Base-by-base conservation (phyloP, 1,140 invertebrate genomes). In the Drosophila ohnishii region DNA sequence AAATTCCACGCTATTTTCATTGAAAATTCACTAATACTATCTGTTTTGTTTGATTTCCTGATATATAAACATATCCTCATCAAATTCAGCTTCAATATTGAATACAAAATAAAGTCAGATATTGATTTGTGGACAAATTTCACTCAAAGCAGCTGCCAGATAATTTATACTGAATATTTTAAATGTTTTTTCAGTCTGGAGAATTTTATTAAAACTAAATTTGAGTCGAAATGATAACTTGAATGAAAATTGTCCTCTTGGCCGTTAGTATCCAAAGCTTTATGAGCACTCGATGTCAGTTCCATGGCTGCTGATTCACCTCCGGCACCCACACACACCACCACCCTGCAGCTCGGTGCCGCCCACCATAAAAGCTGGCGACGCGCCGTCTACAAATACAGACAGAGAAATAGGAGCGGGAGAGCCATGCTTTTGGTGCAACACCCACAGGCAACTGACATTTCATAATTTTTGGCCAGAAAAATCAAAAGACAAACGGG, bases 401-500 rank as follows among this genome's bases (percentile, higher is more conserved):
- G 67, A 59, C 30, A 37, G 34, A 71, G 45, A 58, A 50, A 69
- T 22, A 2, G 48, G 19, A 39, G n/a, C 19, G 42, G 65, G 65
- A 8, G 6, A 30, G 66, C 19, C 25, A 40, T 19, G 30, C 11
- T 39, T 40, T 59, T 69, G 73, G 44, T 72, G 82, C 82, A 80
- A 78, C 70, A 78, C 82, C 73, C 73, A 75, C 60, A 42, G 40
- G 62, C 78, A 56, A 74, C 70, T 86, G 78, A 75, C 63, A 79
- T 79, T 85, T 86, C 83, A 87, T 86, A 87, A 82, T 86, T 86
- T 86, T 78, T 70, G 63, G 63, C 66, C 59, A 75, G 37, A 40
- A 76, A 86, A 86, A 82, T 79, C 59, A 76, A 72, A 78, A 86
- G 82, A 81, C 82, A 86, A 86, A 86, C 75, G 78, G 56, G 63